A percentile compares a stretch with the other conserved stretches of the same genome.
phyloP scores from a whole-genome alignment of 2,797 vertebrate species.

The Fringilla coelebs region DNA sequence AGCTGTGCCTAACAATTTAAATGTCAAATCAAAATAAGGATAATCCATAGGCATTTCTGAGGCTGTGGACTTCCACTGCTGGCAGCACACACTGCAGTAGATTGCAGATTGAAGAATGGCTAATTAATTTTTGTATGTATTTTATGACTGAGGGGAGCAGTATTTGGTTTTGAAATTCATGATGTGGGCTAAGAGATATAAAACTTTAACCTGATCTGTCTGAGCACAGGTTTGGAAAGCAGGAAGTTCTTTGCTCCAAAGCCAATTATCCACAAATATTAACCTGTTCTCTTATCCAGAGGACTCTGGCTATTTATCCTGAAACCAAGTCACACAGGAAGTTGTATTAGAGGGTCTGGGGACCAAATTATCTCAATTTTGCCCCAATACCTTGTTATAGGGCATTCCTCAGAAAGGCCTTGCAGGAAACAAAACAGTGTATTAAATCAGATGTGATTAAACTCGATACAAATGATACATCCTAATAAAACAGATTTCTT shows the following conservation, averaged over 20 bases:
- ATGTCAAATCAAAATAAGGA: conserved; percentile 10
- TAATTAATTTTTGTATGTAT: neutral
- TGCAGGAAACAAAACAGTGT: neutral
- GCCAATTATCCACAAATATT: conserved; percentile 23
- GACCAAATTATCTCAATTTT: neutral
- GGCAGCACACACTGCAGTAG: neutral
- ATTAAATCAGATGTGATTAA: conserved; percentile 32
- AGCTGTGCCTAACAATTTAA: neutral
- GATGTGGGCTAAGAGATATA: neutral
- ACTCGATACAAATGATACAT: neutral
- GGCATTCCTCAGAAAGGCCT: neutral
- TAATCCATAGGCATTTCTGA: neutral
- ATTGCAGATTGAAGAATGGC: neutral
- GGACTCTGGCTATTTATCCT: neutral
- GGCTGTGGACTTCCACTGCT: neutral
- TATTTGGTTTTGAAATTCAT: neutral
- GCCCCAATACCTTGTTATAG: neutral
- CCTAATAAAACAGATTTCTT: conserved; percentile 34
- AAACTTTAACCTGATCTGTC: neutral
- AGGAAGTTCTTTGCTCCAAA: conserved; percentile 10
- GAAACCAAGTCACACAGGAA: neutral
- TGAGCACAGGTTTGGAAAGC: neutral
- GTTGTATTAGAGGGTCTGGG: neutral
- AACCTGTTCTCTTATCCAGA: neutral
- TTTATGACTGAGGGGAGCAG: neutral